A percentile compares a stretch with the other conserved stretches of the same genome.
These are phyloP conservation scores for Megaleporinus macrocephalus DNA, from an alignment of 2,113 vertebrate genomes.

Conservation along the genomic window DNA sequence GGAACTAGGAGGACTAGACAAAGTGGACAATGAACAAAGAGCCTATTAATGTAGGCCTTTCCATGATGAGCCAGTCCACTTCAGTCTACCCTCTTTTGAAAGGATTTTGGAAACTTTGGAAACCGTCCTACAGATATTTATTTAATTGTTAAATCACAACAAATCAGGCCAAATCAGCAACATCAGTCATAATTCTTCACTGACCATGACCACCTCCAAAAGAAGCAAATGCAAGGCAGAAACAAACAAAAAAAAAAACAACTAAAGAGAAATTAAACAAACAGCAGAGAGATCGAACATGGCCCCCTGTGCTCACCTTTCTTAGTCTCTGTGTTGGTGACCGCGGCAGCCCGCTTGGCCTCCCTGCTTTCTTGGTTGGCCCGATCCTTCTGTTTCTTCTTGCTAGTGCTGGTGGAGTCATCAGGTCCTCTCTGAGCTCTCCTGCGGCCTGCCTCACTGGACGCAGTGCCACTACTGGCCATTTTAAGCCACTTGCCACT, in stretches of 20 bases:
- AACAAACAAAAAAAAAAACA: neutral
- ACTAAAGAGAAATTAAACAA: neutral
- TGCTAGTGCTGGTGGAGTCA: constrained; percentile 82
- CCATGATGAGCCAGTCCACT: neutral
- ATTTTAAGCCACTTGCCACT: constrained; percentile 93
- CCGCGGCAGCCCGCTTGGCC: constrained; percentile 77
- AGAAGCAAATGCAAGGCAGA: neutral
- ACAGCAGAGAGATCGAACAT: neutral
- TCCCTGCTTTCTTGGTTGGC: constrained; percentile 96
- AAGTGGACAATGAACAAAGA: too few relatives aligned
- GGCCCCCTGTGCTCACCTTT: constrained; percentile 74
- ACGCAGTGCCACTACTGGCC: constrained; percentile 71
- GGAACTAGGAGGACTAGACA: too few relatives aligned
- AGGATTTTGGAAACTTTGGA: too few relatives aligned
- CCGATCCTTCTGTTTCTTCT: constrained; percentile 96
- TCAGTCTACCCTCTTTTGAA: too few relatives aligned
- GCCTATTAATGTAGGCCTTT: too few relatives aligned
- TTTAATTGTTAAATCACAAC: neutral
- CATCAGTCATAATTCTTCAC: too few relatives aligned
- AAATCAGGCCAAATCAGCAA: neutral
- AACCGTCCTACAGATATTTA: too few relatives aligned
- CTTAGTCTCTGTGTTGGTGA: constrained; percentile 62
- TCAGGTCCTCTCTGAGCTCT: constrained; percentile 79
- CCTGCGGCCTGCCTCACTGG: constrained; percentile 69
- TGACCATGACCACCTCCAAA: neutral